phyloP scores from a whole-genome alignment of 2,888 invertebrate genomes.

The Steinernema hermaphroditum region DNA sequence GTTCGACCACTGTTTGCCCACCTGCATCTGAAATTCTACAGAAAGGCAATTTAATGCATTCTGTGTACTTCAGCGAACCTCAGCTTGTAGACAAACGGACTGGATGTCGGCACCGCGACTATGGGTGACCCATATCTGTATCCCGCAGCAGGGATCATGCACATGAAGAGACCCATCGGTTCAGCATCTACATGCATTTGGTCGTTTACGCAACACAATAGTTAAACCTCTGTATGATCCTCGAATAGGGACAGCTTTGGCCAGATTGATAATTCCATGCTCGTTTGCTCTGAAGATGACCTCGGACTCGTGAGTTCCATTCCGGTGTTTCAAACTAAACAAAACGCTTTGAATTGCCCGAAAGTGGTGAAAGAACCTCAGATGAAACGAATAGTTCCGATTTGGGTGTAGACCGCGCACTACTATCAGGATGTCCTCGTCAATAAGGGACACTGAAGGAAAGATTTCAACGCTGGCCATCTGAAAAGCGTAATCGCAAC shows the following conservation, averaged over 20 bases:
- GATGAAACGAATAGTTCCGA: neutral
- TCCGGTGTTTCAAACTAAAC: neutral
- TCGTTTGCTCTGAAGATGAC: neutral
- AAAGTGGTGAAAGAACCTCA: neutral
- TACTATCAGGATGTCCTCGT: neutral
- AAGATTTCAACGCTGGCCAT: neutral
- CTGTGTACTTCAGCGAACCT: neutral
- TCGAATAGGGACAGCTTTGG: neutral
- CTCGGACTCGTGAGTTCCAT: slow-evolving; percentile 7
- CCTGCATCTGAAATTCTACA: neutral
- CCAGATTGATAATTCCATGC: neutral
- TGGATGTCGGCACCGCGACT: slow-evolving; percentile 2
- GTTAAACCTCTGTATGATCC: slow-evolving; percentile 7
- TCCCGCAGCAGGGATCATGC: neutral
- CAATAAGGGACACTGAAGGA: neutral
- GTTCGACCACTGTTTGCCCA: neutral
- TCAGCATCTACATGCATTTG: neutral
- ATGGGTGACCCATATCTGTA: neutral
- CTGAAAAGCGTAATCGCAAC: neutral
- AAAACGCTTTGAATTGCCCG: neutral
- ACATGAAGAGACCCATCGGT: slow-evolving; percentile 22
- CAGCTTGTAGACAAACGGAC: slow-evolving; percentile 4
- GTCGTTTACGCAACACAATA: neutral
- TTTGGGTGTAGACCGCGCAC: neutral
- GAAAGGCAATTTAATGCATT: neutral